phyloP scores from a whole-genome alignment of 2,113 vertebrate genomes.

The Gambusia affinis region DNA sequence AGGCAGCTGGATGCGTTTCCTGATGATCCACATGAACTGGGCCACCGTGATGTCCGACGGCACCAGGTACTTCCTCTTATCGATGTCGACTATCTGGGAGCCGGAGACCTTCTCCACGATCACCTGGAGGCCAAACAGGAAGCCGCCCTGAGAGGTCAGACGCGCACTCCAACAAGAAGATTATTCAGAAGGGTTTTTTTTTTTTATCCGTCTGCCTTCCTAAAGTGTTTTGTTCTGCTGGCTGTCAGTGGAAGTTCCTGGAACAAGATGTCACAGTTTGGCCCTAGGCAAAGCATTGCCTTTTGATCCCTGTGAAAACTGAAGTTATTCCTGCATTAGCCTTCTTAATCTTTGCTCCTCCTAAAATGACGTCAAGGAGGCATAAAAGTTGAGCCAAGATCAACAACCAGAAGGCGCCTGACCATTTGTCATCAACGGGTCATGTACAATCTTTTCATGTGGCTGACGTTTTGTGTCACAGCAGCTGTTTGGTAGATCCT shows the following conservation, averaged over 20 bases:
- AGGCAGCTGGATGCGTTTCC: conserved; percentile 98
- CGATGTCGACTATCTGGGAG: conserved; percentile 98
- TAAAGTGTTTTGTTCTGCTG: no score
- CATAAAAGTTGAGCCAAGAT: neutral
- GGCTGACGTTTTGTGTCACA: neutral
- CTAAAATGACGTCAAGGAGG: neutral
- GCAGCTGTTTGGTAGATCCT: neutral
- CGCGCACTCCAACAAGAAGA: neutral
- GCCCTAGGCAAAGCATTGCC: neutral
- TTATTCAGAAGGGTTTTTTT: neutral
- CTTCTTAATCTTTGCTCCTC: neutral
- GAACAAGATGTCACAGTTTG: neutral
- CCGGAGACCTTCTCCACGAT: conserved; percentile 99
- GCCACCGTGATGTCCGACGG: conserved; percentile 98
- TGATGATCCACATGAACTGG: conserved; percentile 99
- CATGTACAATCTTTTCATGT: no score
- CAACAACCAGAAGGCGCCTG: neutral
- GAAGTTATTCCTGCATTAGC: neutral
- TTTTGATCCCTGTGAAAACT: neutral
- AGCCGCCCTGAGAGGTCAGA: neutral
- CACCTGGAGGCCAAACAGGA: conserved; percentile 78
- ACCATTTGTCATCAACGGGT: neutral
- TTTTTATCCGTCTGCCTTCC: no score
- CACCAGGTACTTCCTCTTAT: conserved; percentile 99
- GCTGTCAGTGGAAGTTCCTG: no score